These are phyloP conservation scores for Diogma glabrata DNA, from an alignment of 2,888 invertebrate species.

Conservation along the genomic window DNA sequence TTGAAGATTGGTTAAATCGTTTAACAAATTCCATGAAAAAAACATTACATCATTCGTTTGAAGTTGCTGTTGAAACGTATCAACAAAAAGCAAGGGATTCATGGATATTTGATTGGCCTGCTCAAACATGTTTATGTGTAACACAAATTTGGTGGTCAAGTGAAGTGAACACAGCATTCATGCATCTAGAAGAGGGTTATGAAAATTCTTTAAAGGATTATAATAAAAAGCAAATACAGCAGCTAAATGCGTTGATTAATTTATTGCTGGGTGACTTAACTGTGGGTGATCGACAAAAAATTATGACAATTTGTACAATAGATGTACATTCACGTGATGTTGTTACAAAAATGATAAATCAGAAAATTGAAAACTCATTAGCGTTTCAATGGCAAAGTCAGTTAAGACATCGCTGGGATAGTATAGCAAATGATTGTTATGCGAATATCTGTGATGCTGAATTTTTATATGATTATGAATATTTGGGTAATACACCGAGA, in stretches of 20 bases:
- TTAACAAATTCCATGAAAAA: slow-evolving; percentile 75
- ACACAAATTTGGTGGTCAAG: slow-evolving; percentile 96
- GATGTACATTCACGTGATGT: slow-evolving; percentile 93
- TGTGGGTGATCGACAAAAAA: slow-evolving; percentile 82
- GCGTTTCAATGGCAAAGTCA: slow-evolving; percentile 91
- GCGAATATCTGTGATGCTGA: slow-evolving; percentile 93
- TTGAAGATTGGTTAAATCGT: slow-evolving; percentile 82
- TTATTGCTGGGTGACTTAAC: slow-evolving; percentile 71
- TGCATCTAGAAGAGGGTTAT: slow-evolving; percentile 80
- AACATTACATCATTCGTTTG: slow-evolving; percentile 67
- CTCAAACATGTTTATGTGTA: slow-evolving; percentile 79
- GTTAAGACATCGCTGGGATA: slow-evolving; percentile 74
- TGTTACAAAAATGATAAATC: slow-evolving; percentile 71
- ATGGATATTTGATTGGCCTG: slow-evolving; percentile 89
- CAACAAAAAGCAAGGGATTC: slow-evolving; percentile 80
- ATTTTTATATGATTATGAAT: slow-evolving; percentile 85
- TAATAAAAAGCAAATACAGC: slow-evolving; percentile 75
- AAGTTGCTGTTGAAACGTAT: slow-evolving; percentile 68
- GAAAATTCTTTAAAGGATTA: slow-evolving; percentile 89
- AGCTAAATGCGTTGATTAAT: slow-evolving; percentile 72
- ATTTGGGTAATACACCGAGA: slow-evolving; percentile 85
- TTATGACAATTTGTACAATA: slow-evolving; percentile 94
- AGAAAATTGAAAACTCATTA: slow-evolving; percentile 65
- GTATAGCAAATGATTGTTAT: slow-evolving; percentile 65
- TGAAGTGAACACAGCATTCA: slow-evolving; percentile 84